A percentile compares a stretch with the other conserved stretches of the same genome.
Conservation (phyloP, 2,797 vertebrate species). For the Champsocephalus gunnari region DNA sequence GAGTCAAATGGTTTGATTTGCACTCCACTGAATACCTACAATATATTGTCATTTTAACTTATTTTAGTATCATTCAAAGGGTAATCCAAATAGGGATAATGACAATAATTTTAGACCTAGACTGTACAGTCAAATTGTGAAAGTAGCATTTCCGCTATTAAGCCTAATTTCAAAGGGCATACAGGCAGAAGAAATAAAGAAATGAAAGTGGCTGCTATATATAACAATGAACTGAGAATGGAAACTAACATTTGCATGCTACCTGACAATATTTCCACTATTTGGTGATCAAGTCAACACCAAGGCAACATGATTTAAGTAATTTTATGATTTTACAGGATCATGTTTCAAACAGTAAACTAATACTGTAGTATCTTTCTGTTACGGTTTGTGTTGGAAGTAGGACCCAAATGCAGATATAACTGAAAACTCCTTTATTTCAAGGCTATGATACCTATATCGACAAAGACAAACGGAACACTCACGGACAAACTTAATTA, state of each 20-base stretch:
- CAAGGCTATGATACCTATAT: too few relatives aligned
- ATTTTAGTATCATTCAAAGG: neutral
- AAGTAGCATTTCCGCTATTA: conserved; percentile 2
- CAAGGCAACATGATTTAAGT: neutral
- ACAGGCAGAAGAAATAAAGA: neutral
- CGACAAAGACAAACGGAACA: too few relatives aligned
- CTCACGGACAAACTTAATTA: too few relatives aligned
- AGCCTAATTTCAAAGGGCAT: neutral
- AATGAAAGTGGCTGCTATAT: conserved; percentile 13
- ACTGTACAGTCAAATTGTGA: neutral
- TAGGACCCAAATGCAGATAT: too few relatives aligned
- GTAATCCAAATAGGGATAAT: neutral
- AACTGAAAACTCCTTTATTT: too few relatives aligned
- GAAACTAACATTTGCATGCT: conserved; percentile 6
- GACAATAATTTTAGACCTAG: neutral
- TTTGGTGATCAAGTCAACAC: neutral
- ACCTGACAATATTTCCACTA: neutral
- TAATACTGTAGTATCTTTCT: neutral
- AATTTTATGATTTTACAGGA: neutral
- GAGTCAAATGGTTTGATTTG: neutral
- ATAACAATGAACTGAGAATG: neutral
- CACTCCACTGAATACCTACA: neutral
- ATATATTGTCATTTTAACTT: neutral
- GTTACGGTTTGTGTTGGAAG: too few relatives aligned
- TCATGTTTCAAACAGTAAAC: neutral